Base-by-base conservation (phyloP, 2,113 vertebrate species). In the Pterocles orientalis region DNA sequence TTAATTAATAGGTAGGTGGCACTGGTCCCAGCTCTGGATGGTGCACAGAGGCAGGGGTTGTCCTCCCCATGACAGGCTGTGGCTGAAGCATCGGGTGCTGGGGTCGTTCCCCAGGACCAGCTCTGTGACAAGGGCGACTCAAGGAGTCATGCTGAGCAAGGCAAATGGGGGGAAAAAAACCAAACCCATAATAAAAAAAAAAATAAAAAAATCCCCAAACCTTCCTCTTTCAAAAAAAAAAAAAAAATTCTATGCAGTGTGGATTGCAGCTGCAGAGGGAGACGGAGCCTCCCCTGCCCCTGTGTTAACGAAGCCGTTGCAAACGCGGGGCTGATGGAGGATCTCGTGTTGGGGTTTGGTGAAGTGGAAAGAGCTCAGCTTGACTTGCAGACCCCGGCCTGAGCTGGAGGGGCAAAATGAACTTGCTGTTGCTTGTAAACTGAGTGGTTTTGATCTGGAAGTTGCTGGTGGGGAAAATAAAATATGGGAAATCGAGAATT, bases 121-220 rank as follows among this genome's bases (percentile, higher is more conserved):
- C 29, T 65, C 34, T 5, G 1, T 31, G 18, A 12, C 1, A 7
- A 19, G 7, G 14, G 7, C 0, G 2, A 0, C 29, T 2, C 1
- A 3, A 24, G 58, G 26, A 62, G 5, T 4, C 3, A 1, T 6
- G 41, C 41, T 7, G 1, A 47, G 31, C 0, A 3, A 45, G 16
- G 3, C 5, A 47, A 39, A 61, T 7, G 3, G 39, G 39, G 39
- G 39, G 12, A 41, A 41, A 41, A 41, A 41, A 41, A 41, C 39
- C 39, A 41, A 41, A 41, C 39, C 39, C 39, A 41, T 41, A 36
- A 36, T 36, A 36, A 36, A 36, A 9, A 41, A 41, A 41, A 5
- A 13, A 41, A n/a, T n/a, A n/a, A n/a, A n/a, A n/a, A 41, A 41
- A 41, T 41, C 41, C 41, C 41, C 41, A 41, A 41, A 14, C 41